Evolutionary conservation across 1,140 invertebrate species (phyloP).

Genomic region (Drosophila nikananu): DNA sequence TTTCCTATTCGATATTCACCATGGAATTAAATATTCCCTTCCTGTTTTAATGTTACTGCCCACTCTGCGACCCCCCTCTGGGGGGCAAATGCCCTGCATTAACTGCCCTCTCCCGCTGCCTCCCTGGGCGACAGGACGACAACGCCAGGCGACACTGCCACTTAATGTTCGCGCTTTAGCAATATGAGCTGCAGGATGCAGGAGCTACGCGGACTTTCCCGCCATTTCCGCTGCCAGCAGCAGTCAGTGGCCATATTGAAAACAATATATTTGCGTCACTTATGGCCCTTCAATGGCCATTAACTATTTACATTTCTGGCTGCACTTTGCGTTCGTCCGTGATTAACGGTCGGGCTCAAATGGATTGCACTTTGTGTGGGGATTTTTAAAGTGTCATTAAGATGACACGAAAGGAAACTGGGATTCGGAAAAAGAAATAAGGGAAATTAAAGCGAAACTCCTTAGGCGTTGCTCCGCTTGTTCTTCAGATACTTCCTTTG

Average conservation of each 20-base stretch:
- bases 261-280: slow-evolving; percentile 66
- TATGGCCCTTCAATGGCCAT: slow-evolving; percentile 53
- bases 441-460: slow-evolving; percentile 74
- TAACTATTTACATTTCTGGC: slow-evolving; percentile 50
- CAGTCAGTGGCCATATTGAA: slow-evolving; percentile 61
- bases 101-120: slow-evolving; percentile 9
- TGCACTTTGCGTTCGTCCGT: slow-evolving; percentile 26
- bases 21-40: slow-evolving; percentile 22
- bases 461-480: slow-evolving; percentile 61
- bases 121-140: slow-evolving; percentile 43
- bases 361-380: slow-evolving; percentile 32
- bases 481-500: slow-evolving; percentile 44
- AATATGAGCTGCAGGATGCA: slow-evolving; percentile 55
- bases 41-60: slow-evolving; percentile 40
- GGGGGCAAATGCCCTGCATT: slow-evolving; percentile 33
- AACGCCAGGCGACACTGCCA: slow-evolving; percentile 61
- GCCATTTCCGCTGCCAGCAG: slow-evolving; percentile 19
- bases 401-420: slow-evolving; percentile 6
- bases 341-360: slow-evolving; percentile 25
- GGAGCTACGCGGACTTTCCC: neutral
- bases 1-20: slow-evolving; percentile 23
- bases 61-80: neutral
- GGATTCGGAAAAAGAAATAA: slow-evolving; percentile 34
- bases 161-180: slow-evolving; percentile 76
- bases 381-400: slow-evolving; percentile 56